Evolutionary conservation across 2,797 vertebrate species (phyloP).

Genomic region (Parambassis ranga): DNA sequence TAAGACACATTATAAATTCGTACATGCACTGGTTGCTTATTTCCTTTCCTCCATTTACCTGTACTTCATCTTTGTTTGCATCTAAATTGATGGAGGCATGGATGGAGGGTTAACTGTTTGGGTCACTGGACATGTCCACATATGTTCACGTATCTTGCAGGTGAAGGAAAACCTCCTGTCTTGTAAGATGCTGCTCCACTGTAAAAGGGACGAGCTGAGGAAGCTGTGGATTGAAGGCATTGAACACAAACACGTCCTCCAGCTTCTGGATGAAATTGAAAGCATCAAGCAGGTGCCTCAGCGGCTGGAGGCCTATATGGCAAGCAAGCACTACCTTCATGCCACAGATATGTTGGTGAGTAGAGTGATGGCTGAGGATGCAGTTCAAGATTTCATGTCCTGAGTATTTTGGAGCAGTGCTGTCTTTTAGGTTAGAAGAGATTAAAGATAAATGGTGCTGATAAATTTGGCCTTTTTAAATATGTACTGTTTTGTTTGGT

Average conservation of each 20-base stretch:
- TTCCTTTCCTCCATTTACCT: background rate
- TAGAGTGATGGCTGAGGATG: background rate
- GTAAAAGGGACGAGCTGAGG: conserved; percentile 95
- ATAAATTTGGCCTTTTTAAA: background rate
- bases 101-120: too few species aligned
- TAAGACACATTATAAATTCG: too few species aligned
- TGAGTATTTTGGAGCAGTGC: background rate
- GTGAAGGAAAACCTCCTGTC: conserved; percentile 98
- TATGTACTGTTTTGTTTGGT: background rate
- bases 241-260: conserved; percentile 97
- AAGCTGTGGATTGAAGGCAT: conserved; percentile 99
- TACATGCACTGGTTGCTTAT: background rate
- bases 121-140: background rate
- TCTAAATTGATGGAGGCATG: background rate
- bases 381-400: background rate
- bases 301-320: conserved; percentile 92
- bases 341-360: conserved; percentile 98
- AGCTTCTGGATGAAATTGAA: conserved; percentile 96
- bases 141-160: conserved; percentile 71
- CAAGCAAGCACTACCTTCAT: conserved; percentile 94
- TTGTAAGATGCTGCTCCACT: conserved; percentile 97
- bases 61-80: background rate
- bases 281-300: conserved; percentile 98
- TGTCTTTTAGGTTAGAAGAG: background rate
- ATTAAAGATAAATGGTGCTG: background rate